Conservation (phyloP, 2,797 vertebrate genomes). For the Protosalanx chinensis region DNA sequence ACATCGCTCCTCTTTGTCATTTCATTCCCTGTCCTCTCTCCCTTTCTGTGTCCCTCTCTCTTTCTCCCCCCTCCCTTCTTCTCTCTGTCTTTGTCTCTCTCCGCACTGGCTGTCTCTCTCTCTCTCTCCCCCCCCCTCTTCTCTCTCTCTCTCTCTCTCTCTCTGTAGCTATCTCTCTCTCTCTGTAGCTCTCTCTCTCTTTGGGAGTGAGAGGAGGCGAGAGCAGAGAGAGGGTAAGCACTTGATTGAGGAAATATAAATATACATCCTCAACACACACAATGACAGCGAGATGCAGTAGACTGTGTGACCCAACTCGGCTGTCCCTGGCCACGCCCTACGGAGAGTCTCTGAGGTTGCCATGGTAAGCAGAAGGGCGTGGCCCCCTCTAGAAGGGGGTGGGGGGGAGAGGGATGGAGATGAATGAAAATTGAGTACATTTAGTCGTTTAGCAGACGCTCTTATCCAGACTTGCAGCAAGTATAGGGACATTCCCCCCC, state of each 20-base stretch:
- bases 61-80: too few species aligned
- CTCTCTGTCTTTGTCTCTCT: too few species aligned
- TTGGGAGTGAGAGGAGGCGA: neutral
- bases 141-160: too few species aligned
- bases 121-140: neutral
- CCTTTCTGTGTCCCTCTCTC: constrained; percentile 3
- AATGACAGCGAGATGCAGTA: too few species aligned
- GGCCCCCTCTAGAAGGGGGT: neutral
- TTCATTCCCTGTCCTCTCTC: neutral
- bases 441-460: too few species aligned
- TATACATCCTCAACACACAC: too few species aligned
- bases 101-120: too few species aligned
- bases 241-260: too few species aligned
- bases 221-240: neutral
- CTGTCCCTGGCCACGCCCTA: constrained; percentile 27
- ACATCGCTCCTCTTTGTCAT: constrained; percentile 10
- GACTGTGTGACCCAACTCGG: constrained; percentile 15
- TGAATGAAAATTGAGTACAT: too few species aligned
- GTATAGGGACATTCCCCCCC: too few species aligned
- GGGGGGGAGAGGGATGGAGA: too few species aligned
- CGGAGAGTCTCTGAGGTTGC: constrained; percentile 48
- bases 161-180: neutral
- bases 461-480: too few species aligned
- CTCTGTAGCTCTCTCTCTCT: neutral
- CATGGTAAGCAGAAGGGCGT: neutral